Evolutionary conservation across 2,113 vertebrate genomes (phyloP), one percentile per base, ranked within the genome.

Genomic region (Verasper variegatus): DNA sequence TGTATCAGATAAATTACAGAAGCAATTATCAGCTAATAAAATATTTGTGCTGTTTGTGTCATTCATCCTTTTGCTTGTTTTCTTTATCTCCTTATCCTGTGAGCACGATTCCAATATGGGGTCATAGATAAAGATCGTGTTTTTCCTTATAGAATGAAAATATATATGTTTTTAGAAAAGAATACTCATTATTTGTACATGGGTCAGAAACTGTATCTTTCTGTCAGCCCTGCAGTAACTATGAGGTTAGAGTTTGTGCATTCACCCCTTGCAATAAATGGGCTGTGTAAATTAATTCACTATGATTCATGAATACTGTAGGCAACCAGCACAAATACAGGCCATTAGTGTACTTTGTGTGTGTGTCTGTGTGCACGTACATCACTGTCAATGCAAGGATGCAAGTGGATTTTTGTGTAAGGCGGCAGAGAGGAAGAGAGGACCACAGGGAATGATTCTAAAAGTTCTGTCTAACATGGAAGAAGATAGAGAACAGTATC

Each of bases 261-360:
- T 40, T 74, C 63, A 80, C 20, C 77, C 57, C 56, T 3, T 67
- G 58, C 72, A 83, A 6, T 71, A 80, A 86, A 71, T 40, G 17
- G 68, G 20, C 67, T 60, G 58, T 63, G 57, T 59, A 57, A 56
- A 71, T 54, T 60, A 71, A 85, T 42, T 82, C 55, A 79, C 65
- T 42, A 12, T 89, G 88, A 87, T 71, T 86, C 83, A 87, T 73
- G 40, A 76, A 76, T 79, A 83, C 79, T 80, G 68, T 52, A 74
- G 78, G 84, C 66, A 86, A 56, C 66, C 66, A 66, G 67, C 66
- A 77, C 69, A 79, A 76, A 83, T 31, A 23, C 55, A 75, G 78
- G 74, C 64, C 31, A 71, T 75, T 77, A 78, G 65, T 66, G 58
- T 68, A 66, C 55, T 78, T 78, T 72, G 62, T 81, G 64, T 54